These are phyloP conservation scores for Microctenopoma stevenorrisi DNA, from an alignment of 2,797 vertebrate genomes.

Conservation along the genomic window DNA sequence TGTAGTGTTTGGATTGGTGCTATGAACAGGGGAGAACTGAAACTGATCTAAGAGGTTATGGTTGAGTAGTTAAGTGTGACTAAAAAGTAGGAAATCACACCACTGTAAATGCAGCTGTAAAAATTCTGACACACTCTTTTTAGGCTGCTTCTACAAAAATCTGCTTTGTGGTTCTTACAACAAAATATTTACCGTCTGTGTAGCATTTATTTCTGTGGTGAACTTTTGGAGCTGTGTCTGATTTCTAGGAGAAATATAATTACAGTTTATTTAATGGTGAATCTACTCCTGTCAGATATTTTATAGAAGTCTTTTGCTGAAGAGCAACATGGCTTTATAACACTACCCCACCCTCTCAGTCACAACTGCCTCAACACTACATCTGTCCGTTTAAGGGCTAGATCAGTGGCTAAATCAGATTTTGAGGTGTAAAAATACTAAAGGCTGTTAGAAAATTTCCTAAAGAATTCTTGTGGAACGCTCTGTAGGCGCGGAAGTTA, in stretches of 20 bases:
- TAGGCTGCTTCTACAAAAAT: too few species aligned
- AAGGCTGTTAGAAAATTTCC: conserved; percentile 8
- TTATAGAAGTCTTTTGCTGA: too few species aligned
- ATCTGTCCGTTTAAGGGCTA: neutral
- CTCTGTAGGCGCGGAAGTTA: conserved; percentile 35
- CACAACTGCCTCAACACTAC: neutral
- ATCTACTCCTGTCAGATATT: too few species aligned
- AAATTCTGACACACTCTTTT: too few species aligned
- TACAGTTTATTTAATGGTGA: too few species aligned
- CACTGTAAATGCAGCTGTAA: neutral
- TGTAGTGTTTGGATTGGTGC: neutral
- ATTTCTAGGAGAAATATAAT: too few species aligned
- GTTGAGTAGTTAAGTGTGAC: too few species aligned
- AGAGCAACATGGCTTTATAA: neutral
- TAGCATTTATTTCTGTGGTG: too few species aligned
- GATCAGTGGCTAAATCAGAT: neutral
- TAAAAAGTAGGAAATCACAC: too few species aligned
- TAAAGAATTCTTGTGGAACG: conserved; percentile 39
- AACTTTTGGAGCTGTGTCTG: too few species aligned
- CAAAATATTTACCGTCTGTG: too few species aligned
- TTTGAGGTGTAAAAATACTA: conserved; percentile 2
- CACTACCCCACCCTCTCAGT: neutral
- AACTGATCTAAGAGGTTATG: neutral
- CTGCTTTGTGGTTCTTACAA: too few species aligned
- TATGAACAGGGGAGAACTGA: neutral